Base-by-base conservation (phyloP, 2,888 invertebrate genomes). In the Sphaerolaimus hirsutus region DNA sequence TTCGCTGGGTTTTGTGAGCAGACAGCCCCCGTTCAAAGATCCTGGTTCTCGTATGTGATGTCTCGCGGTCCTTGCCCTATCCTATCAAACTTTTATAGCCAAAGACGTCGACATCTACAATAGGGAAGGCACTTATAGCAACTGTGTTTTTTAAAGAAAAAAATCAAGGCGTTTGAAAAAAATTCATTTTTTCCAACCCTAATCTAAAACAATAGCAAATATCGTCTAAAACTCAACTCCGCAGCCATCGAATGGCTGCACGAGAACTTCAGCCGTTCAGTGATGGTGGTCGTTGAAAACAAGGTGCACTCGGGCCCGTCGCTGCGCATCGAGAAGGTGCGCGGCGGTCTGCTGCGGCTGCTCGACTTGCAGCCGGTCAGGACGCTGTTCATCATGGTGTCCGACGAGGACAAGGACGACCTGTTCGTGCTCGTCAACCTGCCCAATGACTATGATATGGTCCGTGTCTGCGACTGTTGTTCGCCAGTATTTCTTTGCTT, bases 401-500 rank as follows among this genome's bases (percentile, higher is more conserved):
- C 84, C n/a, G 76, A 81, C 64, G n/a, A n/a, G n/a, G 83, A 51
- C 77, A 55, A 55, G 57, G 46, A 58, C 57, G 51, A 64, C 56
- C 86, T 86, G 0, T 72, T 87, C 61, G 75, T 84, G 7, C 67
- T 87, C 26, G 53, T 68, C 38, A 21, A 40, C 32, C 78, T 81
- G 14, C 79, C 80, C 0, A 74, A 80, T 41, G 86, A 87, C 66
- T 86, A 89, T 59, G 89, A 89, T 68, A 69, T 89, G 51, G 87
- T 66, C 48, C 48, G 52, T 49, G 19, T 24, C 23, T 25, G 7
- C 7, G 21, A 10, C 23, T 41, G 5, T 37, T 10, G 10, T 32
- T 10, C 17, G 32, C 10, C 10, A 32, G 17, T 32, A 32, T 12
- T 12, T 10, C 17, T 32, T 17, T 32, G 10, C 10, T 32, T 32